Base-by-base conservation (phyloP, 2,888 invertebrate genomes). In the Kryphioiulus occultus region DNA sequence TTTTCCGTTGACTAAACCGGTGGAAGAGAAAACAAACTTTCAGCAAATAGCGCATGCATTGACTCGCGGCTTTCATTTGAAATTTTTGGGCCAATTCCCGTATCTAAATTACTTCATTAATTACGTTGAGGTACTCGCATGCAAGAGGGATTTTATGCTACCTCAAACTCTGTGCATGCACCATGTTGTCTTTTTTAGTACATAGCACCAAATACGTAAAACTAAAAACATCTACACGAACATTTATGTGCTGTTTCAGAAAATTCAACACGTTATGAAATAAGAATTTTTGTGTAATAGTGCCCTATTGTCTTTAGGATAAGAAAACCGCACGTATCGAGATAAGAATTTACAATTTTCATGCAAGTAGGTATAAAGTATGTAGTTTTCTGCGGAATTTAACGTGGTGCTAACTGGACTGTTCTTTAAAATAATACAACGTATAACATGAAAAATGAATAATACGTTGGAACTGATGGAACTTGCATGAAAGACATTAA, bases 101-200 rank as follows among this genome's bases (percentile, higher is more conserved):
- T 42, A 84, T 84, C 84, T 84, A 84, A 84, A 39, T 84, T 84
- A 84, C 84, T 84, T 84, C 84, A 35, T 84, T 84, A 84, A 84
- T 84, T 84, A 84, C 35, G 84, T 84, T 84, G 84, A 84, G 84
- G 84, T 30, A 84, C 0, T 32, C 84, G 42, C 35, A 35, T 84
- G 84, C 84, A 84, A 42, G 15, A 84, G 84, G 84, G 84, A 42
- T 84, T 42, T 84, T 22, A 84, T 32, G 84, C 42, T 84, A 17
- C 32, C 84, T 39, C 84, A 84, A 39, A 32, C 84, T 32, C 10
- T 84, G 39, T 35, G n/a, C n/a, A n/a, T 26, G 26, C 68, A 1
- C 68, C 68, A 68, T 68, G 68, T 26, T 68, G 7, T 68, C 22
- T 22, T 68, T 59, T 68, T 68, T 26, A 26, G 22, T 10, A 44